Evolutionary conservation across 2,113 vertebrate genomes (phyloP), one percentile per base, ranked within the genome.

Genomic region (Sturnira hondurensis): DNA sequence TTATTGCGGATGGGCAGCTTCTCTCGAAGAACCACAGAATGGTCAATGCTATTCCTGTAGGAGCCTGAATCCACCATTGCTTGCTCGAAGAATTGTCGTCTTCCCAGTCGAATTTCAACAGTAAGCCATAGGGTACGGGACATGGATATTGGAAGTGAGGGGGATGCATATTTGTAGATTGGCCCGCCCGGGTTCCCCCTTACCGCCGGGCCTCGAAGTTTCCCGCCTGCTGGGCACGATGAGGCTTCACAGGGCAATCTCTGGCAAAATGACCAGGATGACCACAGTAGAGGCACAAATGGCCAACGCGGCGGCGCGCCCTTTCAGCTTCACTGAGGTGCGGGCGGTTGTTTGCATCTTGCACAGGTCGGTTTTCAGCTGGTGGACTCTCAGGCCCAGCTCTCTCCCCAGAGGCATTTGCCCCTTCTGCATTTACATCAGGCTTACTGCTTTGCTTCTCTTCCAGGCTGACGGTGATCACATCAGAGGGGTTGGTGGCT

Each of bases 111-210:
- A n/a, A 97, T 95, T 91, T 97, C 93, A 95, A 96, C 73, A 82
- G 83, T 95, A 54, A 96, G 61, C 52, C 78, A 93, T 77, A 96
- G 58, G 73, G 73, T 89, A 95, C 4, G 73, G 15, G 84, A 96
- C 80, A 96, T 95, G 12, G 94, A 96, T 96, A 96, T 71, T 89
- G 93, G 80, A 91, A 96, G 74, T 77, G 93, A 95, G 52, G 94
- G 93, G 73, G 84, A 86, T 13, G 67, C 73, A 9, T 97, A 96
- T 93, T 96, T 97, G 67, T 96, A 97, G 67, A 96, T 86, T 77
- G 90, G 93, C 83, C 93, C 20, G 1, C 31, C 41, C 3, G 24
- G 90, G 38, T 61, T 96, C 87, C 84, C 87, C 96, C 84, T 96
- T 93, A 92, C 90, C 41, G 9, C 80, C 17, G 41, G 73, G 73